Percentiles rank a stretch among this genome's conserved stretches.
These are phyloP conservation scores for Diabrotica balteata DNA, from an alignment of 2,888 invertebrate genomes.

Conservation along the genomic window DNA sequence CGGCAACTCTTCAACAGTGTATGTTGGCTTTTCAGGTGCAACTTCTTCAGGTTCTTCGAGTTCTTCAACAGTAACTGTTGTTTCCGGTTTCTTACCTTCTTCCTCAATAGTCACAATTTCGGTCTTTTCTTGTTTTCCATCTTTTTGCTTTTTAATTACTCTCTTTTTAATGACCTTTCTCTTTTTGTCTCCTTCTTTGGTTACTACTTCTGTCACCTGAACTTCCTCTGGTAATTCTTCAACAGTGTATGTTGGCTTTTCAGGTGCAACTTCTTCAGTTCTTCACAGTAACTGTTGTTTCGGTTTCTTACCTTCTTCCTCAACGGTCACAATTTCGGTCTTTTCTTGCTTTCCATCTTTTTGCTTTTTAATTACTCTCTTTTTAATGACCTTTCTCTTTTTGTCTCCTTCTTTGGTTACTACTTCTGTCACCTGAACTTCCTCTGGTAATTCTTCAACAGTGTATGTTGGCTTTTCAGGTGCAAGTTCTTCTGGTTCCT, in stretches of 20 bases:
- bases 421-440: conserved; percentile 53
- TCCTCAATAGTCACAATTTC: conserved; percentile 61
- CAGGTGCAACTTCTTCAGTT: conserved; percentile 43
- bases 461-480: conserved; percentile 33
- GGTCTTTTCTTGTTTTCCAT: conserved; percentile 51
- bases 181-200: conserved; percentile 42
- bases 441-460: conserved; percentile 44
- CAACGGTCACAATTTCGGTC: conserved; percentile 49
- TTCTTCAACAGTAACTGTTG: conserved; percentile 49
- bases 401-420: conserved; percentile 53
- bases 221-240: conserved; percentile 47
- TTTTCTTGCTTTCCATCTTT: conserved; percentile 48
- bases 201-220: conserved; percentile 40
- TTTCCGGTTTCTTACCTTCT: conserved; percentile 55
- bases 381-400: conserved; percentile 49
- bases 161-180: conserved; percentile 54
- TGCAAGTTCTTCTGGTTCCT: conserved; percentile 42
- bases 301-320: conserved; percentile 56
- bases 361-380: conserved; percentile 46
- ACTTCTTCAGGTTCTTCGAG: conserved; percentile 47
- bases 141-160: conserved; percentile 58
- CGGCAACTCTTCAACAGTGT: conserved; percentile 51
- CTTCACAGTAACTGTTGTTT: conserved; percentile 57
- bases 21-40: conserved; percentile 57
- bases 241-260: conserved; percentile 33